Percentiles rank a stretch among this genome's conserved stretches.
Conservation (phyloP, 2,888 invertebrate species). For the Ommatoiulus sabulosus region DNA sequence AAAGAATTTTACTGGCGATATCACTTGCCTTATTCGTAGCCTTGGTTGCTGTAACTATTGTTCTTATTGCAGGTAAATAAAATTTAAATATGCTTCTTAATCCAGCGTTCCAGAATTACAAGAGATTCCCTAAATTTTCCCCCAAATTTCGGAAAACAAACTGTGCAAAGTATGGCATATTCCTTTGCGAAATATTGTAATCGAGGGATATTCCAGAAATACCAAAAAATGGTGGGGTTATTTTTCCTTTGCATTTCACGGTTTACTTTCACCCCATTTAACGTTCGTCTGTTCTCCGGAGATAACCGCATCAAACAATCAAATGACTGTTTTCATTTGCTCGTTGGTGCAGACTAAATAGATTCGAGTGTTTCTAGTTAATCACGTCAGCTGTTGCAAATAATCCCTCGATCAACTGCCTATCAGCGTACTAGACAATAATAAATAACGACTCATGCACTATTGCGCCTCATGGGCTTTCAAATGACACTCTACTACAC, state of each 20-base stretch:
- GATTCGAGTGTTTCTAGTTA: constrained; percentile 21
- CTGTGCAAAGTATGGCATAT: too few relatives aligned
- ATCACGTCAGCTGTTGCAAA: not conserved
- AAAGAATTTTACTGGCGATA: constrained; percentile 56
- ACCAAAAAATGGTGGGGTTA: too few relatives aligned
- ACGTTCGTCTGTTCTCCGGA: not conserved
- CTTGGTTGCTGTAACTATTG: constrained; percentile 18
- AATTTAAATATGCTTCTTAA: too few relatives aligned
- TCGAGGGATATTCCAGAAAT: too few relatives aligned
- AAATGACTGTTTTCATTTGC: not conserved
- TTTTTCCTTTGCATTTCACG: not conserved
- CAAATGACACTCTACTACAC: not conserved
- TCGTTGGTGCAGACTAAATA: not conserved
- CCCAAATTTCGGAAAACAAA: too few relatives aligned
- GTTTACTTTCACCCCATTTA: constrained; percentile 8
- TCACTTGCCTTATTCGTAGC: constrained; percentile 51
- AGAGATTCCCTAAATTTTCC: too few relatives aligned
- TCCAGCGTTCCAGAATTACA: too few relatives aligned
- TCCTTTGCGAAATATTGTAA: too few relatives aligned
- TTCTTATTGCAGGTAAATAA: constrained; percentile 52
- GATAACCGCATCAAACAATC: constrained; percentile 3
- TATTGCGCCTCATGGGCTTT: not conserved
- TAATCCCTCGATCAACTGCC: not conserved
- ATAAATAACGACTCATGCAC: not conserved
- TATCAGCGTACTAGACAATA: not conserved